These are phyloP conservation scores for Cyphomyrus discorhynchus DNA, from an alignment of 2,113 vertebrate genomes.

Conservation along the genomic window DNA sequence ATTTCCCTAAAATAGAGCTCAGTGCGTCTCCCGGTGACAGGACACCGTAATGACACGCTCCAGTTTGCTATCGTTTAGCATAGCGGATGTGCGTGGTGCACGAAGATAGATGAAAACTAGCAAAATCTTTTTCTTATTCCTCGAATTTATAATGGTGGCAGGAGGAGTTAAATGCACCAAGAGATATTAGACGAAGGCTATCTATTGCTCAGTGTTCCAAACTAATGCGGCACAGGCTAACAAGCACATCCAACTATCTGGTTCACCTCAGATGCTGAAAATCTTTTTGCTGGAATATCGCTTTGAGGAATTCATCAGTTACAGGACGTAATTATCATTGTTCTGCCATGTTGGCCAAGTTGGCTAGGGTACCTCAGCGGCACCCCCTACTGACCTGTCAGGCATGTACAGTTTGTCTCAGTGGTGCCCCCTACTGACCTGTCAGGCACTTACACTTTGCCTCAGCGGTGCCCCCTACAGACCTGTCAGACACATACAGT, in stretches of 20 bases:
- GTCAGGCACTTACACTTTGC: conserved; percentile 3
- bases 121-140: neutral
- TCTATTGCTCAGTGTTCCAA: neutral
- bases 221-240: neutral
- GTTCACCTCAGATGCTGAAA: conserved; percentile 4
- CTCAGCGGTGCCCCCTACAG: neutral
- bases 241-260: neutral
- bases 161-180: neutral
- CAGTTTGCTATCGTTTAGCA: neutral
- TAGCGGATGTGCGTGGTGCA: neutral
- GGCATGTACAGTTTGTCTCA: neutral
- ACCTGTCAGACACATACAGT: conserved; percentile 5
- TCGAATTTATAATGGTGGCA: neutral
- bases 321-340: neutral
- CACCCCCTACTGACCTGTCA: conserved; percentile 7
- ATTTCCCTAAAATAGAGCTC: neutral
- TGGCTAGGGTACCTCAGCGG: neutral
- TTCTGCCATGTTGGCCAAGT: neutral
- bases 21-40: neutral
- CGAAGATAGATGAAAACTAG: neutral
- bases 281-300: neutral
- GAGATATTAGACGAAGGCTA: neutral
- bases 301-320: conserved; percentile 8
- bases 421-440: conserved; percentile 1
- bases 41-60: neutral